Base-by-base conservation (phyloP, 2,888 invertebrate genomes). In the Ophioninae sp. region DNA sequence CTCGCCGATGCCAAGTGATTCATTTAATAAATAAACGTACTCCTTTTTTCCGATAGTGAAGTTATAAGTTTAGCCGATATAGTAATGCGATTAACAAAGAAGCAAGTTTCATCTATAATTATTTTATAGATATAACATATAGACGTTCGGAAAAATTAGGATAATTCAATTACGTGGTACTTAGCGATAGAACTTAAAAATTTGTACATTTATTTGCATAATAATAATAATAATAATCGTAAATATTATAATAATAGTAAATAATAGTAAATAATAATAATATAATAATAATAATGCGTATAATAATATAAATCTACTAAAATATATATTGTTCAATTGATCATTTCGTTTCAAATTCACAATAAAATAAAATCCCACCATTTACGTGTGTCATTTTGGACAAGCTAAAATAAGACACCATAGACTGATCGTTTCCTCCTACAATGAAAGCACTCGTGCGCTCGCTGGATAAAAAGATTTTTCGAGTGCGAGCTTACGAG, bases 171-270 rank as follows among this genome's bases (percentile, higher is more conserved):
- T 86, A 85, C 85, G 85, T 67, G 23, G 44, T 88, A 87, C 82
- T 84, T 88, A 89, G 85, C 79, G 81, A 86, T 82, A 87, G 86
- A 89, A 91, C 86, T 90, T 89, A 88, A 88, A 90, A 88, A 89
- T 90, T 88, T 91, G 89, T 91, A 91, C 89, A 88, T 90, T 90
- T 90, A 89, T 89, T 91, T 88, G 85, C 88, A 89, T 89, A 87
- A 88, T 89, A 90, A 74, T 88, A 88, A 78, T 86, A 82, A 86
- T 87, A 86, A 82, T 85, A 83, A 80, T 86, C 85, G 80, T 87
- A 83, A 80, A 89, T 88, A 68, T 80, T 74, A 63, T 80, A 74
- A 68, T 74, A 80, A 77, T 77, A 77, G 56, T 80, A 80, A 74
- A 68, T 74, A 80, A 77, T 77, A 77, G 56, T 80, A 80, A 61